Evolutionary conservation across 1,140 invertebrate species (phyloP).

Genomic region (Temnothorax curvispinosus): DNA sequence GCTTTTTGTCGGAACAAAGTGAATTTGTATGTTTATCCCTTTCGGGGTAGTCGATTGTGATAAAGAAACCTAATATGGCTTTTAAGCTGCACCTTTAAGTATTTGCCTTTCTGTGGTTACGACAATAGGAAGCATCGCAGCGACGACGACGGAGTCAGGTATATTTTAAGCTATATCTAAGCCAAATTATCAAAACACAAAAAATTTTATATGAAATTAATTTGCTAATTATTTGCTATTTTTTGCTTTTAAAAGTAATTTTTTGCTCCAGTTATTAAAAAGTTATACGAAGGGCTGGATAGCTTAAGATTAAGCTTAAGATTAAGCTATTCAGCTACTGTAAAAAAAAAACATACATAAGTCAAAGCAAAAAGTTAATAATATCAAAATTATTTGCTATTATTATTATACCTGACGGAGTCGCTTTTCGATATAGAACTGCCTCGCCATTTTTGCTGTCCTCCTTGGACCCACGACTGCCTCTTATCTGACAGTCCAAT

Average conservation of each 20-base stretch:
- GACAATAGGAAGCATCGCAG: background rate
- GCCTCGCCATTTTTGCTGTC: background rate
- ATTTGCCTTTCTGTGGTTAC: background rate
- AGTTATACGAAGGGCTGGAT: too few species aligned
- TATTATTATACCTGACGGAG: background rate
- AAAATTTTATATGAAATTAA: too few species aligned
- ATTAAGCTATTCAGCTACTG: too few species aligned
- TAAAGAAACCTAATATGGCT: background rate
- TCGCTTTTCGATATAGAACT: background rate
- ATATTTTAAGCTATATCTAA: too few species aligned
- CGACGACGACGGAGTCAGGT: background rate
- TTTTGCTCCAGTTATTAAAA: too few species aligned
- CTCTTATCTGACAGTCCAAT: conserved; percentile 36
- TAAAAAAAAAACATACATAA: too few species aligned
- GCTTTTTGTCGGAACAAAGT: background rate
- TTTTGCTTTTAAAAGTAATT: too few species aligned
- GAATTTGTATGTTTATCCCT: background rate
- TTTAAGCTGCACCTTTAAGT: background rate
- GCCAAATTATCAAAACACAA: too few species aligned
- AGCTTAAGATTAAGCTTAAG: too few species aligned
- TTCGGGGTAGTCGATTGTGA: background rate
- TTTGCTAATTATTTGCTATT: too few species aligned
- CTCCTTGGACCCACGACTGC: background rate
- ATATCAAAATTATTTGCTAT: too few species aligned
- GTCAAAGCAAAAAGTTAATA: too few species aligned